Evolutionary conservation across 2,888 invertebrate species (phyloP).

Genomic region (Atherix ibis): DNA sequence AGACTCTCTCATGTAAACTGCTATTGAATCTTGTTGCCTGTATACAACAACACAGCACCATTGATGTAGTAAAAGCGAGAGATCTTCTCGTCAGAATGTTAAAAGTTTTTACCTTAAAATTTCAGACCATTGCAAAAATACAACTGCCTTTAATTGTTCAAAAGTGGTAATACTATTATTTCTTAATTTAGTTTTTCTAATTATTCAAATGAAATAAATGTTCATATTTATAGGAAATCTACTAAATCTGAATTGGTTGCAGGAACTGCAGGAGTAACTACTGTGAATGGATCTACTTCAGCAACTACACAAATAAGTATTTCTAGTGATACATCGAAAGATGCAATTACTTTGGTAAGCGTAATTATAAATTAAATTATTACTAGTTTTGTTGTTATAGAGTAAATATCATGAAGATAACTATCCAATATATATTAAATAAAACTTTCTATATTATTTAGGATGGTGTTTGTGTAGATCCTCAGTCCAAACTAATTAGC

Average conservation of each 20-base stretch:
- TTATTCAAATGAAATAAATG: constrained; percentile 4
- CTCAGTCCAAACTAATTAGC: constrained; percentile 15
- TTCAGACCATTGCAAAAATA: constrained; percentile 86
- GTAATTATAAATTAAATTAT: too few relatives aligned
- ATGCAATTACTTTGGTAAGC: too few relatives aligned
- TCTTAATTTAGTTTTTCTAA: constrained; percentile 5
- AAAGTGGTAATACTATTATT: constrained; percentile 59
- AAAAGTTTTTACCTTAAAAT: constrained; percentile 90
- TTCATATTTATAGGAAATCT: constrained; percentile 13
- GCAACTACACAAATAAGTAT: constrained; percentile 14
- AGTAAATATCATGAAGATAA: too few relatives aligned
- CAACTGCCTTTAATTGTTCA: constrained; percentile 73
- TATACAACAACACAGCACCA: constrained; percentile 69
- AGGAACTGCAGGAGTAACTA: too few relatives aligned
- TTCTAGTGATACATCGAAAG: too few relatives aligned
- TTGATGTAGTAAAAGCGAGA: constrained; percentile 32
- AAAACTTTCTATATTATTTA: too few relatives aligned
- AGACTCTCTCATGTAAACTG: constrained; percentile 95
- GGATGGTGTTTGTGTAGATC: too few relatives aligned
- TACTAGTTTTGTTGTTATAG: too few relatives aligned
- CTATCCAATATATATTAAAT: too few relatives aligned
- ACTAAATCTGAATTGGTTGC: constrained; percentile 13
- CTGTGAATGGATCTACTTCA: constrained; percentile 8
- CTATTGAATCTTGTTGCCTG: constrained; percentile 91
- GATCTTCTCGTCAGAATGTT: constrained; percentile 78